Base-by-base conservation (phyloP, 2,888 invertebrate genomes). In the Andricus curvator region DNA sequence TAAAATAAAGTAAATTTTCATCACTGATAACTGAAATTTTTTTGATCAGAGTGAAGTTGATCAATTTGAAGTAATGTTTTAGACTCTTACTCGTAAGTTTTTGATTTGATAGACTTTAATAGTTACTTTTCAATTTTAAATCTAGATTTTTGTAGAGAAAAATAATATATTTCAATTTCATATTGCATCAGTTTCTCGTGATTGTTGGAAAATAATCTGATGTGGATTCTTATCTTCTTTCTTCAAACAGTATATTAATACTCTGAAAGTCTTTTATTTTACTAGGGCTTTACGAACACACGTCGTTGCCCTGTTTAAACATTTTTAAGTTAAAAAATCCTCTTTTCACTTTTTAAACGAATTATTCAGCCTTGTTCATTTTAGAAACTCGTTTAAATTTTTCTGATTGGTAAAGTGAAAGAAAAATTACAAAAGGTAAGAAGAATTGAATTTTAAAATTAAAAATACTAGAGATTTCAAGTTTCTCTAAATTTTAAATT, bases 131-230 rank as follows among this genome's bases (percentile, higher is more conserved):
- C 20, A 48, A 8, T 17, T 17, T 1, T 60, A 22, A 64, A 64
- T 29, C 4, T 4, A 25, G 6, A 25, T 68, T 68, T 25, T 44
- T 44, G 4, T 0, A n/a, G 29, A 29, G 8, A 70, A 25, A 11
- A 22, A 68, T 6, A 67, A n/a, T 67, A 37, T 51, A 25, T 51
- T 70, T 70, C 8, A 70, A 15, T 48, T 51, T 70, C 51, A 48
- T 29, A 17, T 51, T 70, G 64, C 64, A 64, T 70, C 44, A 68
- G 25, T 51, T 51, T 48, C 17, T 29, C 48, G 25, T 44, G 48
- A 29, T 51, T 74, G 56, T 56, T 74, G 33, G 29, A 56, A 74
- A 74, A 74, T 68, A 68, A 68, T 74, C 29, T 74, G 51, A 74
- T 74, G 17, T 74, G 74, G 37, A 33, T 60, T 56, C 56, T 74